Base-by-base conservation (phyloP, 2,113 vertebrate species). In the Coryphaenoides rupestris region DNA sequence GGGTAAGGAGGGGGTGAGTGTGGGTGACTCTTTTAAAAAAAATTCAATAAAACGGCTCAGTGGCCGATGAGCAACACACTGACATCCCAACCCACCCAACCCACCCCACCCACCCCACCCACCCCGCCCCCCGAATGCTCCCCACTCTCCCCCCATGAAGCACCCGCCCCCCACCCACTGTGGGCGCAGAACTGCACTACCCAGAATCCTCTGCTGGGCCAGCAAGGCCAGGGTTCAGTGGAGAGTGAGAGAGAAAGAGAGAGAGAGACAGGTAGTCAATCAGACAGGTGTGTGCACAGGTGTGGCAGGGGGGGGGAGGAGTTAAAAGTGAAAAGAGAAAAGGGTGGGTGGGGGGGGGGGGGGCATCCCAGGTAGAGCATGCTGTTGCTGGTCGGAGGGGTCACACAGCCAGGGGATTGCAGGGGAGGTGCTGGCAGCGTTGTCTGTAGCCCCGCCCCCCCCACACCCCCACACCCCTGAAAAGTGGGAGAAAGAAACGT, bases 121-220 rank as follows among this genome's bases (percentile, higher is more conserved):
- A 5, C 28, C 28, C 28, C 63, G 46, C 50, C 61, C 49, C 68
- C 57, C 68, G 62, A 61, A 55, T n/a, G 61, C 55, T 40, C 33
- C 33, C 33, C 33, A 40, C 33, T 12, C 33, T 10, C 33, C 28
- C 33, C 33, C 33, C 33, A 12, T 40, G 33, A 6, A 40, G 33
- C 9, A 12, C n/a, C n/a, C n/a, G 64, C 81, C 71, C n/a, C n/a
- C n/a, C n/a, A n/a, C n/a, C n/a, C n/a, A n/a, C n/a, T n/a, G n/a
- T n/a, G n/a, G n/a, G n/a, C n/a, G 82, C 84, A 76, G 84, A 85
- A 86, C 77, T 82, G 67, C 65, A 73, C 66, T 77, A 73, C 73
- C 78, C 78, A 84, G 21, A 76, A 72, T 77, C 24, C 75, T 69
- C 54, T 64, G 72, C 77, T 63, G 70, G 78, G 71, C 69, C 74